Percentiles rank a stretch among this genome's conserved stretches.
Evolutionary conservation across 2,888 invertebrate genomes (phyloP).

Genomic region (Dendrolimus houi): DNA sequence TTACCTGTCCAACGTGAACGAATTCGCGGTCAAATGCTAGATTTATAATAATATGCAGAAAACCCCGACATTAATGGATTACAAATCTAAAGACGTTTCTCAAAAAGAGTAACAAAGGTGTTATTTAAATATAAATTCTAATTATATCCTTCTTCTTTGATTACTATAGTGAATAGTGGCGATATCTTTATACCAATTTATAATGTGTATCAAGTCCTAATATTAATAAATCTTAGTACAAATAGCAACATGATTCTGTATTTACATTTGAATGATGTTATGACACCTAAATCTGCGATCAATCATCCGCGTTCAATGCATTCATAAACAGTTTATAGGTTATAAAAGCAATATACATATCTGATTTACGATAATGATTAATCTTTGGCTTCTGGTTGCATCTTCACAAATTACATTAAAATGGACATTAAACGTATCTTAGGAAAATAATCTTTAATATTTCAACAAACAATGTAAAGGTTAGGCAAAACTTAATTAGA

Average conservation of each 20-base stretch:
- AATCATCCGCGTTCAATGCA: neutral
- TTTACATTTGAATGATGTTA: neutral
- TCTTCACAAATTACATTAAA: neutral
- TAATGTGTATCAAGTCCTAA: neutral
- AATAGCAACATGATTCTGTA: neutral
- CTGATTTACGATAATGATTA: constrained; percentile 23
- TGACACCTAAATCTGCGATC: neutral
- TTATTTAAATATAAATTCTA: no score
- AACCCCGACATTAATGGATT: no score
- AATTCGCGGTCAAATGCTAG: no score
- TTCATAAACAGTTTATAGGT: constrained; percentile 30
- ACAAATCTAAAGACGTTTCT: no score
- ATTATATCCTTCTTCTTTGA: no score
- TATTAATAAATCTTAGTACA: neutral
- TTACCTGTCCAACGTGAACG: no score
- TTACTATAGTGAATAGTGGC: neutral
- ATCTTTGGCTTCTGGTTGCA: constrained; percentile 12
- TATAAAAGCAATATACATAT: constrained; percentile 19
- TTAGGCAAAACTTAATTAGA: no score
- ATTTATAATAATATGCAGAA: no score
- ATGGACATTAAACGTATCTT: neutral
- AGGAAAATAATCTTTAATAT: neutral
- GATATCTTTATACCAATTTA: neutral
- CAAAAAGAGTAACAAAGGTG: no score
- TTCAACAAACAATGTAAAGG: no score